Conservation (phyloP, 1,140 invertebrate species). For the Nephila pilipes region DNA sequence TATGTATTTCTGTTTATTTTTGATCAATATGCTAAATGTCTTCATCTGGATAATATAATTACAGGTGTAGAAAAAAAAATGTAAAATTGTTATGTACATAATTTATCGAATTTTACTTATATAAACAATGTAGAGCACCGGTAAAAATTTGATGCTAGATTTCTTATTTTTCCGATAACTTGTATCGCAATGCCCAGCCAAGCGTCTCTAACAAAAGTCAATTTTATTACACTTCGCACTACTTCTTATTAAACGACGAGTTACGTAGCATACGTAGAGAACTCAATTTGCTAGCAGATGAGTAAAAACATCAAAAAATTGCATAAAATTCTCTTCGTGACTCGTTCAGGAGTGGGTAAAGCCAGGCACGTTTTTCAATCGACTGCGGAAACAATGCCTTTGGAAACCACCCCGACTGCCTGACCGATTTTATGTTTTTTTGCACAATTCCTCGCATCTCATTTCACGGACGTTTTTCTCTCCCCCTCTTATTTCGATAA, state of each 20-base stretch:
- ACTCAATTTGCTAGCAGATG: neutral
- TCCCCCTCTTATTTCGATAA: neutral
- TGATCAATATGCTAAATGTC: too few species aligned
- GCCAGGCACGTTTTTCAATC: conserved; percentile 23
- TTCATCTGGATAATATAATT: too few species aligned
- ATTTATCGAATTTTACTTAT: too few species aligned
- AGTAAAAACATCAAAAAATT: neutral
- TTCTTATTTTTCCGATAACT: too few species aligned
- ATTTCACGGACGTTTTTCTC: neutral
- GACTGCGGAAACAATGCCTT: neutral
- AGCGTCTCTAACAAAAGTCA: neutral
- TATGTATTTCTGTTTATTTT: too few species aligned
- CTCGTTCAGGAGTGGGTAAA: neutral
- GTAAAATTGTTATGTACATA: too few species aligned
- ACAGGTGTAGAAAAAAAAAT: too few species aligned
- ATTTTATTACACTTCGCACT: neutral
- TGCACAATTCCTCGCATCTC: neutral
- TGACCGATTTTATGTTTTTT: conserved; percentile 17
- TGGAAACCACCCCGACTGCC: neutral
- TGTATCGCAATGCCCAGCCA: too few species aligned
- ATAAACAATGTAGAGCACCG: too few species aligned
- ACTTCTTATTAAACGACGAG: neutral
- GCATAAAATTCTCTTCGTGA: neutral
- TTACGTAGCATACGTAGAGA: neutral
- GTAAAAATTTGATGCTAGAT: too few species aligned